Evolutionary conservation across 2,113 vertebrate species (phyloP).

Genomic region (Xyliphius kryptos): DNA sequence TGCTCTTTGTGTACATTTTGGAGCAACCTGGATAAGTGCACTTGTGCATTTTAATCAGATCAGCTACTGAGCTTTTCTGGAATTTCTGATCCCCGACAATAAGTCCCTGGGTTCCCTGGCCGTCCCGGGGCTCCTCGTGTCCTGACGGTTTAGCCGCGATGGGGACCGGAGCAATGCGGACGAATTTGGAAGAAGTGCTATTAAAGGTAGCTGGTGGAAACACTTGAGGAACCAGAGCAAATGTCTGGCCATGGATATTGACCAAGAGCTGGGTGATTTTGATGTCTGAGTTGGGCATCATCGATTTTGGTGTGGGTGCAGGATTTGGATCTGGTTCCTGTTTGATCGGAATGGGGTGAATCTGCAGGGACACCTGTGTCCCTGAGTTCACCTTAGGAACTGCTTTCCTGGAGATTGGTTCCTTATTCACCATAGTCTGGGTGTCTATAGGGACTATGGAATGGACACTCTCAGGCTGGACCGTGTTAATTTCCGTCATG

Average conservation of each 20-base stretch:
- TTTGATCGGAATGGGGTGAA: slow-evolving; percentile 86
- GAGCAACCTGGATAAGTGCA: no score
- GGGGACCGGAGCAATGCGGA: slow-evolving; percentile 91
- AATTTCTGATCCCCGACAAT: no score
- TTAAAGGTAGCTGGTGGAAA: slow-evolving; percentile 70
- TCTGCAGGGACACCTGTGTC: slow-evolving; percentile 81
- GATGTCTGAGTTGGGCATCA: slow-evolving; percentile 69
- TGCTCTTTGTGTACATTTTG: no score
- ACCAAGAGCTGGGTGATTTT: slow-evolving; percentile 92
- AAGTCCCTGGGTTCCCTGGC: slow-evolving; percentile 63
- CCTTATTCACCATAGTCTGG: slow-evolving; percentile 51
- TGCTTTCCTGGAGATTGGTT: slow-evolving; percentile 57
- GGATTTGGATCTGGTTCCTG: slow-evolving; percentile 63
- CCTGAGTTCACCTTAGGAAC: slow-evolving; percentile 58
- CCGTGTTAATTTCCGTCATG: slow-evolving; percentile 34
- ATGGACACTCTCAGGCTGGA: slow-evolving; percentile 56
- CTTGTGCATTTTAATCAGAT: no score
- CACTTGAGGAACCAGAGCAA: slow-evolving; percentile 92
- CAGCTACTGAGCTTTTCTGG: no score
- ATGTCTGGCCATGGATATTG: slow-evolving; percentile 96
- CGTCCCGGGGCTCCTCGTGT: slow-evolving; percentile 57
- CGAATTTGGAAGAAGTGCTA: slow-evolving; percentile 82
- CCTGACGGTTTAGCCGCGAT: slow-evolving; percentile 91
- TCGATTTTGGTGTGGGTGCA: slow-evolving; percentile 47
- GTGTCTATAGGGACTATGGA: slow-evolving; percentile 31